Base-by-base conservation (phyloP, 1,140 invertebrate genomes). In the Drosophila melanica region DNA sequence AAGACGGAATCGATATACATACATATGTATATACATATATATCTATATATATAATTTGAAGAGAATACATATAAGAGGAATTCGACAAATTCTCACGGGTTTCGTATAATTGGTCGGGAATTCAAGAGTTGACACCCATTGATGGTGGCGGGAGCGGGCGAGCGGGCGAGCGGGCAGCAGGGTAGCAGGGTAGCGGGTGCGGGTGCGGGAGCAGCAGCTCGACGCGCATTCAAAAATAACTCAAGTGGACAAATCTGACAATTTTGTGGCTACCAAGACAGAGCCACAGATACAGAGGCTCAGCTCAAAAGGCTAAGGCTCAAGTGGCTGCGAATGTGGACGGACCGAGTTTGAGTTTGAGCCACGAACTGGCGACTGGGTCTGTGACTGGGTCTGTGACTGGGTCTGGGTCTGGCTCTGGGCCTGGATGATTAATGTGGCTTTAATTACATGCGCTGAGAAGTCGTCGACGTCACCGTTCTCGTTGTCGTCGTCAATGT, bases 231-330 rank as follows among this genome's bases (percentile, higher is more conserved):
- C 76, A 53, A 87, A 89, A 87, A 87, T 84, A 89, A 87, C 84
- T 89, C 84, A 89, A 89, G 84, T 89, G 84, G 84, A 89, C 84
- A 89, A 89, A 89, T 89, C 84, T 89, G 84, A 89, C 84, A 89
- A 89, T 89, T 86, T 87, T 80, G 79, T 89, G 84, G 84, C 84
- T 89, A 89, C 84, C 84, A 87, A 86, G 79, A 85, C 76, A 37
- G 58, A 69, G 62, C 58, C 59, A 50, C 65, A 69, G 30, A 66
- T 47, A 54, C 18, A 54, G 4, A 20, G 10, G 42, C 55, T 45
- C 41, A 60, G 30, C 47, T 23, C 20, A 23, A 3, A 23, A 18
- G 45, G 45, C 30, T 35, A 39, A 44, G 58, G 30, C 60, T 82
- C 55, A 79, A 86, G 82, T 87, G 72, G 39, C 82, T 76, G 76